Evolutionary conservation across 1,140 invertebrate species (phyloP), one percentile per base, ranked within the genome.

Genomic region (Fopius arisanus): DNA sequence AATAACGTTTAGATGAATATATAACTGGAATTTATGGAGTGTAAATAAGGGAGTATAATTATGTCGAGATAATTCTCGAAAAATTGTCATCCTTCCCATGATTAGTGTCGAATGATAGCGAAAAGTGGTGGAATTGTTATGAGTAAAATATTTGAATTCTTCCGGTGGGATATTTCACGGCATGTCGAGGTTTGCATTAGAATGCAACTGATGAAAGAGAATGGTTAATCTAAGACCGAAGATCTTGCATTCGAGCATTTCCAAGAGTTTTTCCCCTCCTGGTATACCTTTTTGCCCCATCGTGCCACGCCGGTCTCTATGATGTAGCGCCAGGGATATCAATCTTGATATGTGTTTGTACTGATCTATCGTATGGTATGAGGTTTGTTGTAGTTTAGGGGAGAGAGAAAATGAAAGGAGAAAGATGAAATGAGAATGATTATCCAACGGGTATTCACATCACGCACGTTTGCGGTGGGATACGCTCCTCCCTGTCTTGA

Each of bases 271-370:
- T 26, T 59, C 21, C 19, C 19, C 54, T 23, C 21, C 21, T 14
- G 23, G 23, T 59, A 59, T 59, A 59, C 43, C 43, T 51, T 65
- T 65, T 65, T 16, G n/a, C 16, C 31, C n/a, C 62, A 10, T 65
- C n/a, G 12, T 31, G 31, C 62, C 28, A 19, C 16, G 33, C 23
- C 51, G 67, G 67, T 51, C 40, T 70, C 43, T 54, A 70, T 70
- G 43, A 70, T 37, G 68, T 59, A 70, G 29, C 51, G 43, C 41
- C 51, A 59, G 48, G 21, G 54, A 48, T 59, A 70, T 70, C 51
- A 37, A 70, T 70, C 68, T 59, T 59, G 68, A 70, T 51, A 62
- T 70, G 29, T 51, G 51, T 29, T 19, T 70, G 54, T 59, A 59
- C 54, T 59, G 54, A 59, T 59, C 54, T 59, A 59, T 23, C 54